These are phyloP conservation scores for Cryptotermes secundus DNA, from an alignment of 1,140 invertebrate species.

Conservation along the genomic window DNA sequence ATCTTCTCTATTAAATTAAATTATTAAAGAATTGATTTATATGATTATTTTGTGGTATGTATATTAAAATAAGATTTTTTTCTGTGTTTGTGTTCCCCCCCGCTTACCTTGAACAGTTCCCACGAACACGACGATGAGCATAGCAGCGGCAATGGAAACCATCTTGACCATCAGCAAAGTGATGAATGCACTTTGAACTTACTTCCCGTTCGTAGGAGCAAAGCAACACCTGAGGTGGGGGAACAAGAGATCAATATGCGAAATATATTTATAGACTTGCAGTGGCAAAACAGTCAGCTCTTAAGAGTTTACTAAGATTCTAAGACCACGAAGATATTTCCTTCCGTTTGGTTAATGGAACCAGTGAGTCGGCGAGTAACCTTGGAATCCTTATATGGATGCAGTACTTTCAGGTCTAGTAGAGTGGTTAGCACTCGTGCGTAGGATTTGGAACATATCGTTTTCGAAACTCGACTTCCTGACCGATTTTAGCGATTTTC, in stretches of 20 bases:
- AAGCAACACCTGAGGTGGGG: neutral
- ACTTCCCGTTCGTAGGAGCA: neutral
- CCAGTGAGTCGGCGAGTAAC: too few relatives aligned
- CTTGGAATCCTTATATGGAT: too few relatives aligned
- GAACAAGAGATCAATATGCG: neutral
- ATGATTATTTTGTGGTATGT: too few relatives aligned
- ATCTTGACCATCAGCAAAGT: constrained; percentile 10
- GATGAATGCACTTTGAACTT: neutral
- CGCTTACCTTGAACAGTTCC: neutral
- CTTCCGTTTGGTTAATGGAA: neutral
- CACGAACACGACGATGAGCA: neutral
- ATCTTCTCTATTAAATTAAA: too few relatives aligned
- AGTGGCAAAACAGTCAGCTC: neutral
- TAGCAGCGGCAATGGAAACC: neutral
- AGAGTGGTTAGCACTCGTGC: too few relatives aligned
- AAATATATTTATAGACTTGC: constrained; percentile 14
- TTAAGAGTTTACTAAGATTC: neutral
- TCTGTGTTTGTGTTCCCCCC: neutral
- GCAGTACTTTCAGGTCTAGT: too few relatives aligned
- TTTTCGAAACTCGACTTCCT: too few relatives aligned
- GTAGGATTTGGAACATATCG: too few relatives aligned
- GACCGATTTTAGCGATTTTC: too few relatives aligned
- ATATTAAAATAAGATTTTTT: too few relatives aligned
- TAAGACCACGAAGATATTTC: neutral
- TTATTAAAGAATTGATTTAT: too few relatives aligned